These are phyloP conservation scores for Pimpla rufipes DNA, from an alignment of 2,888 invertebrate species.

Conservation along the genomic window DNA sequence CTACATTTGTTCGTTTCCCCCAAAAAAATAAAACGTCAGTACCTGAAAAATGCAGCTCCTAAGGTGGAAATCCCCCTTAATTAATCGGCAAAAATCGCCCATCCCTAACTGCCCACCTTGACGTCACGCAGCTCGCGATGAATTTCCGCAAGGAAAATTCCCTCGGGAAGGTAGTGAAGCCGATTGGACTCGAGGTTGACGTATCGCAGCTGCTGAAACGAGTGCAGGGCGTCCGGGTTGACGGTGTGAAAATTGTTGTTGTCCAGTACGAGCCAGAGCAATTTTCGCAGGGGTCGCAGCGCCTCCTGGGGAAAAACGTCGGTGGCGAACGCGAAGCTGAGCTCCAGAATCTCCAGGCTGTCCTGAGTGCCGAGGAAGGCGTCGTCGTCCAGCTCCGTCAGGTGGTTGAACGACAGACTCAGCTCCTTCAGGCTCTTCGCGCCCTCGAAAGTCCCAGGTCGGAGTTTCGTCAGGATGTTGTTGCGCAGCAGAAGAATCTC, in stretches of 20 bases:
- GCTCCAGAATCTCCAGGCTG: constrained; percentile 92
- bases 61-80: too few relatives aligned
- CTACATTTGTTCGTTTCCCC: too few relatives aligned
- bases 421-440: constrained; percentile 93
- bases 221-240: constrained; percentile 90
- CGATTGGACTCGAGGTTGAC: constrained; percentile 95
- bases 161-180: constrained; percentile 90
- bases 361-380: constrained; percentile 92
- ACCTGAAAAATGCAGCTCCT: too few relatives aligned
- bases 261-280: constrained; percentile 94
- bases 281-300: constrained; percentile 90
- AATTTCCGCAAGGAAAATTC: constrained; percentile 89
- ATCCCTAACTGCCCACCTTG: constrained; percentile 92
- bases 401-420: constrained; percentile 96
- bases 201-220: constrained; percentile 88
- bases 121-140: constrained; percentile 92
- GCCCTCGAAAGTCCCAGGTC: constrained; percentile 84
- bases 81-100: too few relatives aligned
- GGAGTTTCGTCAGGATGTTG: constrained; percentile 91
- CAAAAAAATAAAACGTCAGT: too few relatives aligned
- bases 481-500: constrained; percentile 93
- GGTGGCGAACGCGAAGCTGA: constrained; percentile 94
- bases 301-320: constrained; percentile 92
- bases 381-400: constrained; percentile 92
- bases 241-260: constrained; percentile 94